Evolutionary conservation across 2,888 invertebrate genomes (phyloP).

Genomic region (Diarsia dahlii): DNA sequence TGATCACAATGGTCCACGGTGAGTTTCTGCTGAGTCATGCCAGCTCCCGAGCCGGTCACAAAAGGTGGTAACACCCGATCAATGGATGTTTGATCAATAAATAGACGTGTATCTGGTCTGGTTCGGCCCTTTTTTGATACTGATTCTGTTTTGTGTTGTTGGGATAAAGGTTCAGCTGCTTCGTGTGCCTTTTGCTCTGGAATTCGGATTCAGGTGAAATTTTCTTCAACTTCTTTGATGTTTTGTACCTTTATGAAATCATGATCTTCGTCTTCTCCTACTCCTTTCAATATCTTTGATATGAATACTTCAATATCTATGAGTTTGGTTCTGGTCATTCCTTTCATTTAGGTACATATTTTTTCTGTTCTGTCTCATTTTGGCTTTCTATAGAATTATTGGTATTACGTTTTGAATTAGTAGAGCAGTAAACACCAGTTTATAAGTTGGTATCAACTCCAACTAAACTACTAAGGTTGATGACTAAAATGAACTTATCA

Average conservation of each 20-base stretch:
- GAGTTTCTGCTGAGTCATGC: conserved; percentile 84
- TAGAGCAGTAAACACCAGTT: not conserved
- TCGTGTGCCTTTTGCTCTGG: conserved; percentile 6
- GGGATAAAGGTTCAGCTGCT: conserved; percentile 51
- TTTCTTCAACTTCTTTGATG: not conserved
- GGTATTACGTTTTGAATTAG: not conserved
- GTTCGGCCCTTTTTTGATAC: conserved; percentile 63
- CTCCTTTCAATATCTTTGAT: not conserved
- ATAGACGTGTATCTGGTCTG: conserved; percentile 80
- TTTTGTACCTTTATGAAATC: not conserved
- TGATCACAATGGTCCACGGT: conserved; percentile 86
- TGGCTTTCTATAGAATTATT: not conserved
- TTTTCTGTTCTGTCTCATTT: not conserved
- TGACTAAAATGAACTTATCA: not conserved
- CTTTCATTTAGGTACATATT: not conserved
- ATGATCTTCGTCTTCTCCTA: not conserved
- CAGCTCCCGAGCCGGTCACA: conserved; percentile 82
- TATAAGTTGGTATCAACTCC: not conserved
- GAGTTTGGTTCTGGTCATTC: not conserved
- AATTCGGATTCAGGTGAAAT: not conserved
- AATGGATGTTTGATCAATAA: conserved; percentile 89
- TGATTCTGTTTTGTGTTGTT: conserved; percentile 61
- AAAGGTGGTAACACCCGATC: conserved; percentile 89
- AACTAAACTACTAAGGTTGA: too few species aligned
- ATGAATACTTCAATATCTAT: not conserved